Conservation (phyloP, 2,888 invertebrate genomes). For the Athripsodes cinereus region DNA sequence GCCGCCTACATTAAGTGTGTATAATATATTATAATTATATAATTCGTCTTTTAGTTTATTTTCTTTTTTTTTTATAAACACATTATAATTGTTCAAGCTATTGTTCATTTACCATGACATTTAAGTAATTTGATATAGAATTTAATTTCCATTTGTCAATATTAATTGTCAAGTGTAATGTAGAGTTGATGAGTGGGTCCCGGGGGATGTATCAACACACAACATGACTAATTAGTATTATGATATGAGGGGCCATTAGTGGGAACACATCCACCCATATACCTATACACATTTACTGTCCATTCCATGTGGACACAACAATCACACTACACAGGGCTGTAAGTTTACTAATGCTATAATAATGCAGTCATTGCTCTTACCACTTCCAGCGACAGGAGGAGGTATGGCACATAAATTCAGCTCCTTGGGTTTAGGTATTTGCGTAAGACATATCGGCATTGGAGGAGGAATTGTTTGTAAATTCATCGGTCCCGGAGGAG, state of each 20-base stretch:
- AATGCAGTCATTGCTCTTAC: slow-evolving; percentile 8
- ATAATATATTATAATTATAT: too few relatives aligned
- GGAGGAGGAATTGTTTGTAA: slow-evolving; percentile 58
- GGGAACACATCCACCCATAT: background rate
- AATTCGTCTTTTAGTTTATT: too few relatives aligned
- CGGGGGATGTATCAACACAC: too few relatives aligned
- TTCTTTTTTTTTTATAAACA: too few relatives aligned
- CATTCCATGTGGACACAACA: background rate
- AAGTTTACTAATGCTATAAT: too few relatives aligned
- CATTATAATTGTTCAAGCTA: too few relatives aligned
- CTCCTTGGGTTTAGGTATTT: slow-evolving; percentile 57
- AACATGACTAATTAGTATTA: background rate
- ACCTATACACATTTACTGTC: background rate
- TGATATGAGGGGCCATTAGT: background rate
- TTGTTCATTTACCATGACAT: too few relatives aligned
- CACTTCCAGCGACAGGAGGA: slow-evolving; percentile 33
- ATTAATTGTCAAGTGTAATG: too few relatives aligned
- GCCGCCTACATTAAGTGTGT: too few relatives aligned
- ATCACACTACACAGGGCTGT: background rate
- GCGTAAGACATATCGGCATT: slow-evolving; percentile 52
- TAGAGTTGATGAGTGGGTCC: too few relatives aligned
- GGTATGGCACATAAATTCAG: slow-evolving; percentile 54
- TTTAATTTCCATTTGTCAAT: too few relatives aligned
- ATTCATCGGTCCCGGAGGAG: slow-evolving; percentile 53
- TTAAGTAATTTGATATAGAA: too few relatives aligned